A percentile compares a stretch with the other conserved stretches of the same genome.
These are phyloP conservation scores for Drosophila imparisetae DNA, from an alignment of 2,888 invertebrate species.

Conservation along the genomic window DNA sequence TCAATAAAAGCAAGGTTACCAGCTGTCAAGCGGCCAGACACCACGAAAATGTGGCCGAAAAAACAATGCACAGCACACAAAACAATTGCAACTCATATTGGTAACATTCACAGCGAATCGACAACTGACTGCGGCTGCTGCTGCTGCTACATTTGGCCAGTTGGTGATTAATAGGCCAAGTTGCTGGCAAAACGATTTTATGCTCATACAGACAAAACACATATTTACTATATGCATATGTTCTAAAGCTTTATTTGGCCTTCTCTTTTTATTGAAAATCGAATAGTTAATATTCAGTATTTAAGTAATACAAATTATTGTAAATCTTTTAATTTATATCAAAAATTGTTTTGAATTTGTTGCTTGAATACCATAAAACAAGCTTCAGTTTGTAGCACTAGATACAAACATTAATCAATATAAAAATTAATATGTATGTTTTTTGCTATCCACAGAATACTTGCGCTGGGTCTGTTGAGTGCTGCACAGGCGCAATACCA, in stretches of 20 bases:
- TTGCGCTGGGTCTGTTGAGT: slow-evolving; percentile 57
- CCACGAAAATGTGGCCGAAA: slow-evolving; percentile 38
- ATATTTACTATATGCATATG: not conserved
- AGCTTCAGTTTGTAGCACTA: not conserved
- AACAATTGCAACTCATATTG: slow-evolving; percentile 45
- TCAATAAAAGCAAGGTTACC: slow-evolving; percentile 64
- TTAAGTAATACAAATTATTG: not conserved
- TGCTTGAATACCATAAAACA: not conserved
- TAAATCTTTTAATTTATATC: not conserved
- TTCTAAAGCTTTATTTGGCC: not conserved
- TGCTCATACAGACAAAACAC: not conserved
- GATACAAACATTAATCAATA: not conserved
- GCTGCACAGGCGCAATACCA: slow-evolving; percentile 78
- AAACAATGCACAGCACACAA: slow-evolving; percentile 41
- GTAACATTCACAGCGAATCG: slow-evolving; percentile 29
- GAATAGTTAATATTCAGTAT: not conserved
- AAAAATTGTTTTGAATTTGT: not conserved
- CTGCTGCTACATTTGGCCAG: slow-evolving; percentile 18
- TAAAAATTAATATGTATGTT: not conserved
- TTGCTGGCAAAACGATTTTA: slow-evolving; percentile 8
- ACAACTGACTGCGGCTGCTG: slow-evolving; percentile 15
- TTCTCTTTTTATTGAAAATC: not conserved
- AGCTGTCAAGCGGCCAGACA: slow-evolving; percentile 50
- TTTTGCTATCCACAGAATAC: slow-evolving; percentile 77
- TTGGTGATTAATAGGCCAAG: slow-evolving; percentile 46